Evolutionary conservation across 2,797 vertebrate species (phyloP).

Genomic region (Chromis chromis): DNA sequence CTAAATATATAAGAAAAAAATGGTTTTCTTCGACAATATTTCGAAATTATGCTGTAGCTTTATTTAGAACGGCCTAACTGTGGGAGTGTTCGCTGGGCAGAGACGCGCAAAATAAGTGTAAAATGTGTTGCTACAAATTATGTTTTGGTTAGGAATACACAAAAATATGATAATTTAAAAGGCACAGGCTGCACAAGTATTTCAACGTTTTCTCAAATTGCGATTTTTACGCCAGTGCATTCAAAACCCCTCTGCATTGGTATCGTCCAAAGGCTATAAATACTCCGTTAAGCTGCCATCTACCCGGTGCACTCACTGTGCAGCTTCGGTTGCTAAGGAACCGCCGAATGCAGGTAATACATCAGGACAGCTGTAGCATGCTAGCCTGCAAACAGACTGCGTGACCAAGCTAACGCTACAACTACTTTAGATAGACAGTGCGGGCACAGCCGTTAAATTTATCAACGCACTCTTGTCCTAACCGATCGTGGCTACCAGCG

Average conservation of each 20-base stretch:
- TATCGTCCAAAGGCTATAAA: slow-evolving; percentile 79
- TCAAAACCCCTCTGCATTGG: slow-evolving; percentile 48
- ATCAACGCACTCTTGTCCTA: not conserved
- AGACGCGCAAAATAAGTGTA: not conserved
- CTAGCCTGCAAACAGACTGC: slow-evolving; percentile 60
- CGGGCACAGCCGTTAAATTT: not conserved
- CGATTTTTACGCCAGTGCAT: accelerated
- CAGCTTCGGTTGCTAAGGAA: slow-evolving; percentile 85
- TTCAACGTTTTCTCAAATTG: accelerated
- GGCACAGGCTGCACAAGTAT: accelerated
- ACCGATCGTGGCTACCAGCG: not conserved
- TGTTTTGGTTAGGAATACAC: accelerated
- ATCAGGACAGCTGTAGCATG: slow-evolving; percentile 77
- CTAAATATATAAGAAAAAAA: not conserved
- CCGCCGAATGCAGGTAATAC: slow-evolving; percentile 80
- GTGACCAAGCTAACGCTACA: slow-evolving; percentile 56
- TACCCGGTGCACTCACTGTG: slow-evolving; percentile 52
- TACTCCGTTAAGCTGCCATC: slow-evolving; percentile 22
- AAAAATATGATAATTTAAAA: accelerated
- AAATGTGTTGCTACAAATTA: not conserved
- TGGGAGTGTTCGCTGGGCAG: not conserved
- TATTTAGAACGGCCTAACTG: slow-evolving; percentile 43
- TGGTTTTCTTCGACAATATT: not conserved
- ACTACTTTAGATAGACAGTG: not conserved
- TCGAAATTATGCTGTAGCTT: slow-evolving; percentile 27